Evolutionary conservation across 2,888 invertebrate species (phyloP).

Genomic region (Eupelmus urozonus): DNA sequence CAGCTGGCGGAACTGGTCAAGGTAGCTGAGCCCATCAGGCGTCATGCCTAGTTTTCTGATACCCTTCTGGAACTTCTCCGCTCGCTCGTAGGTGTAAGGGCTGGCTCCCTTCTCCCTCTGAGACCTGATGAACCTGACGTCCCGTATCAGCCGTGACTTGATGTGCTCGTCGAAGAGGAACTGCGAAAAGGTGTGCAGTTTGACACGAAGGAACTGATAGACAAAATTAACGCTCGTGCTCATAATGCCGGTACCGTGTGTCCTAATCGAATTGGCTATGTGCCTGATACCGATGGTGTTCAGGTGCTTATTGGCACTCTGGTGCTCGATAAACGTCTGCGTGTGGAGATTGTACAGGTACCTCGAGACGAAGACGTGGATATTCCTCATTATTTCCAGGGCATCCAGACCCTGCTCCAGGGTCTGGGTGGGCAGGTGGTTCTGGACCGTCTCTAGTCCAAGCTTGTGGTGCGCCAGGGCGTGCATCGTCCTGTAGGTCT

Average conservation of each 20-base stretch:
- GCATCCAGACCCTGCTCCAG: constrained; percentile 98
- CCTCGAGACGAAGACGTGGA: constrained; percentile 94
- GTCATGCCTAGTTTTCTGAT: constrained; percentile 92
- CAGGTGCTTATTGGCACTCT: constrained; percentile 93
- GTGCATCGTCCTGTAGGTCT: constrained; percentile 97
- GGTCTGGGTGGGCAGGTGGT: constrained; percentile 96
- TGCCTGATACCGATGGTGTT: constrained; percentile 97
- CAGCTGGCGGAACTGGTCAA: constrained; percentile 94
- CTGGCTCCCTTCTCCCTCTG: constrained; percentile 85
- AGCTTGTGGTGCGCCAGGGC: constrained; percentile 92
- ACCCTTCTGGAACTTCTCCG: constrained; percentile 94
- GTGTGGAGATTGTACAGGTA: constrained; percentile 97
- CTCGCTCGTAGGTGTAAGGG: constrained; percentile 91
- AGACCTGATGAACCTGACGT: constrained; percentile 85
- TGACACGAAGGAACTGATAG: constrained; percentile 95
- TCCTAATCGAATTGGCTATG: constrained; percentile 96
- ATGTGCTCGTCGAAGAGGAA: constrained; percentile 99
- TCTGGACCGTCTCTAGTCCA: constrained; percentile 89
- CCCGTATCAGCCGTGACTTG: constrained; percentile 94
- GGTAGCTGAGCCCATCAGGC: constrained; percentile 89
- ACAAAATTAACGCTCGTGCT: constrained; percentile 95
- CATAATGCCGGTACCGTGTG: constrained; percentile 97
- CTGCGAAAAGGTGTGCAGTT: constrained; percentile 96
- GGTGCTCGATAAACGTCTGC: constrained; percentile 95
- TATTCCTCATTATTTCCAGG: constrained; percentile 97